A percentile compares a stretch with the other conserved stretches of the same genome.
phyloP scores from a whole-genome alignment of 2,888 invertebrate species.

The Dicranocentrus wangi region DNA sequence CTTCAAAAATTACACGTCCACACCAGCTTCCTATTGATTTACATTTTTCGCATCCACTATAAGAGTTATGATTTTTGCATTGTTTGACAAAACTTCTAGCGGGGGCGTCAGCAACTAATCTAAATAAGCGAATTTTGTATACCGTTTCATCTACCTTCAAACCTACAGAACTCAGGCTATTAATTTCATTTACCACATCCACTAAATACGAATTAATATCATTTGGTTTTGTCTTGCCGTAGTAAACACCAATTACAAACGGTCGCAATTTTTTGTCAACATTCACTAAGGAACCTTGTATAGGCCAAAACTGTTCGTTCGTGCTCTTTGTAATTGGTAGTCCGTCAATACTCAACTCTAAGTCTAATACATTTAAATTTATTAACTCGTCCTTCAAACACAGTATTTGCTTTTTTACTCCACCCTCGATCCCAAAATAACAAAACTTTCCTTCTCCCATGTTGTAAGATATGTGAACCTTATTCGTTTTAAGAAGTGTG shows the following conservation, averaged over 20 bases:
- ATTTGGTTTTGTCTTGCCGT: constrained; percentile 34
- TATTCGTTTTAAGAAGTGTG: too few relatives aligned
- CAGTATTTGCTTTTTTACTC: too few relatives aligned
- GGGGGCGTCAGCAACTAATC: constrained; percentile 57
- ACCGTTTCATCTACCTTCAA: constrained; percentile 16
- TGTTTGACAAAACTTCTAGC: constrained; percentile 56
- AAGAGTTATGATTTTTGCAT: constrained; percentile 43
- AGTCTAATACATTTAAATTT: not conserved
- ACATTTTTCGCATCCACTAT: constrained; percentile 53
- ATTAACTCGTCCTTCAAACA: too few relatives aligned
- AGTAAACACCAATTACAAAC: constrained; percentile 34
- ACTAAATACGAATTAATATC: constrained; percentile 25
- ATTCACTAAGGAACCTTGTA: constrained; percentile 24
- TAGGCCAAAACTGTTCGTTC: constrained; percentile 51
- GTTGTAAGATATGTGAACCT: too few relatives aligned
- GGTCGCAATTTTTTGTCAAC: not conserved
- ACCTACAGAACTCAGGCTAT: not conserved
- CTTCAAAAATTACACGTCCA: constrained; percentile 25
- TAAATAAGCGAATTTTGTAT: constrained; percentile 16
- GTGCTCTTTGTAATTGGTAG: constrained; percentile 47
- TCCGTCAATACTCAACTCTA: constrained; percentile 56
- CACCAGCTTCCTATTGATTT: constrained; percentile 30
- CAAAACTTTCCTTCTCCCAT: too few relatives aligned
- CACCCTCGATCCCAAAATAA: too few relatives aligned
- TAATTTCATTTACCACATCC: constrained; percentile 22